phyloP scores from a whole-genome alignment of 2,797 vertebrate genomes.

The Catharus ustulatus region DNA sequence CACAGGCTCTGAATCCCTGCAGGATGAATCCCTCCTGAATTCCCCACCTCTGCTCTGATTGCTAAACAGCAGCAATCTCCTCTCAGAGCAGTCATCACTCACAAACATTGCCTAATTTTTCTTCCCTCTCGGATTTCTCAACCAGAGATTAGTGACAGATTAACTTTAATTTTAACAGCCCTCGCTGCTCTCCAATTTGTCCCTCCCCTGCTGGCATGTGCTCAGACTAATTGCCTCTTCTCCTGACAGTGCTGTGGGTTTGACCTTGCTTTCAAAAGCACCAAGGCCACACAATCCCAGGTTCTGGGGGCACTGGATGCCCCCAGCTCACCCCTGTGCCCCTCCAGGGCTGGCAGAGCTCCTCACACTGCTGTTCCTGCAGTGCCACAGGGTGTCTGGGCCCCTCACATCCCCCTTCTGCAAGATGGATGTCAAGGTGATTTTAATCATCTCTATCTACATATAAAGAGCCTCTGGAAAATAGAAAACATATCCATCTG shows the following conservation, averaged over 20 bases:
- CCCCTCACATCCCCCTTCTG: neutral
- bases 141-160: slow-evolving; percentile 60
- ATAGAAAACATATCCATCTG: slow-evolving; percentile 33
- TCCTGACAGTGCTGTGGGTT: slow-evolving; percentile 1
- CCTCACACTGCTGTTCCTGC: neutral
- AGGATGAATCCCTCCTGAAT: neutral
- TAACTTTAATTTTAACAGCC: slow-evolving; percentile 65
- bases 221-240: slow-evolving; percentile 56
- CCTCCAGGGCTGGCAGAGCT: neutral
- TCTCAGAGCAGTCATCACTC: neutral
- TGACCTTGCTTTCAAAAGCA: slow-evolving; percentile 42
- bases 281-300: neutral
- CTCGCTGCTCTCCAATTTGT: slow-evolving; percentile 50
- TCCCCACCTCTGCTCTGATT: neutral
- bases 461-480: slow-evolving; percentile 3
- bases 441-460: slow-evolving; percentile 33
- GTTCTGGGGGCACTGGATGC: neutral
- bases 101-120: neutral
- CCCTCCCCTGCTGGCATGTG: slow-evolving; percentile 50
- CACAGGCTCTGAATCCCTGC: rapidly evolving
- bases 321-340: neutral
- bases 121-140: neutral
- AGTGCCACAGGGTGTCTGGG: neutral
- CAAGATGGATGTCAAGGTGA: slow-evolving; percentile 20
- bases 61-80: neutral